These are phyloP conservation scores for Zenarchopterus dispar DNA, from an alignment of 2,797 vertebrate genomes.

Conservation along the genomic window DNA sequence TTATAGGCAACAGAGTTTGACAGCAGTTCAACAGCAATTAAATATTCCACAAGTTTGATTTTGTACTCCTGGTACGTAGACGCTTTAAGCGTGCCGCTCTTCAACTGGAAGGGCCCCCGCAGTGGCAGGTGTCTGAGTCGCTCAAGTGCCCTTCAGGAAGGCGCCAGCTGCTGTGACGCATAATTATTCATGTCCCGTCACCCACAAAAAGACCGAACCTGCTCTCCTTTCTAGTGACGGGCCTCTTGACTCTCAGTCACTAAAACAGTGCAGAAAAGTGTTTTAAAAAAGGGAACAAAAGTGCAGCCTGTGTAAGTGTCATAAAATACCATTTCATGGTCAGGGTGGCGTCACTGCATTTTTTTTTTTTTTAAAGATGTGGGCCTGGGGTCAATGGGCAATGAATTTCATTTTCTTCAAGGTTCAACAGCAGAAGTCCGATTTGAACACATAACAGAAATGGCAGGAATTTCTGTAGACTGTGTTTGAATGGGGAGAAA, in stretches of 20 bases:
- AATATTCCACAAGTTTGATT: slow-evolving; percentile 31
- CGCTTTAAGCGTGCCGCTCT: slow-evolving; percentile 28
- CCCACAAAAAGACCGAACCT: slow-evolving; percentile 1
- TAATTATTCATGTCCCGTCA: slow-evolving; percentile 3
- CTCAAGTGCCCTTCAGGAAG: slow-evolving; percentile 31
- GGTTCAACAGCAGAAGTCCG: slow-evolving; percentile 38
- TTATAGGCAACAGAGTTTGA: slow-evolving; percentile 26
- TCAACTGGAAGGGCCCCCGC: slow-evolving; percentile 15
- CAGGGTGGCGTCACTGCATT: slow-evolving; percentile 32
- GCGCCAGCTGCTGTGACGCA: neutral
- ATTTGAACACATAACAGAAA: slow-evolving; percentile 15
- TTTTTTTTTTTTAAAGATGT: slow-evolving; percentile 39
- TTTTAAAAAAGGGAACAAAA: slow-evolving; percentile 37
- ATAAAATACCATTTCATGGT: slow-evolving; percentile 59
- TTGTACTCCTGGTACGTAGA: slow-evolving; percentile 13
- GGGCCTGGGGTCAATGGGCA: slow-evolving; percentile 43
- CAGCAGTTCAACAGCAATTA: slow-evolving; percentile 42
- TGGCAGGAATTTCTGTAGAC: neutral
- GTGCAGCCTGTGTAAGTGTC: slow-evolving; percentile 9
- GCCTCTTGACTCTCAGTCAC: neutral
- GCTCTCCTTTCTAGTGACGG: neutral
- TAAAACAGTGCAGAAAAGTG: slow-evolving; percentile 9
- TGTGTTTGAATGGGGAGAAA: too few species aligned
- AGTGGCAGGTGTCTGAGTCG: slow-evolving; percentile 41
- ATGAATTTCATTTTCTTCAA: slow-evolving; percentile 66